phyloP scores from a whole-genome alignment of 2,113 vertebrate genomes.

The Myocastor coypus region DNA sequence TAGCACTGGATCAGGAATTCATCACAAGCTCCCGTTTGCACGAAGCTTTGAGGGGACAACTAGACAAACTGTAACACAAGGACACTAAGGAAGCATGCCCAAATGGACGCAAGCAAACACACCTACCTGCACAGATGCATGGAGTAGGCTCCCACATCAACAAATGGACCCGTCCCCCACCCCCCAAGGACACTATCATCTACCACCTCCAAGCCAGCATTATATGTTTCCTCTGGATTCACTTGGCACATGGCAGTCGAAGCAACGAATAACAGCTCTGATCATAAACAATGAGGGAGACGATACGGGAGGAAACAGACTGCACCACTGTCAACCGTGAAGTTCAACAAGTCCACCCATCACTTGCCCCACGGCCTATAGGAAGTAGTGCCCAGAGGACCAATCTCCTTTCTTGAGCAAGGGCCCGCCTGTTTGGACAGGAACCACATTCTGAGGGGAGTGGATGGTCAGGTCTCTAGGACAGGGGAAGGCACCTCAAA shows the following conservation, averaged over 20 bases:
- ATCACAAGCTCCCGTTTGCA: too few relatives aligned
- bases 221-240: neutral
- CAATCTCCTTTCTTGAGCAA: neutral
- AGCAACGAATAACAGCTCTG: neutral
- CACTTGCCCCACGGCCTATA: accelerated
- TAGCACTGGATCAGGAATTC: too few relatives aligned
- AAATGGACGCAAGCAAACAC: neutral
- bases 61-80: too few relatives aligned
- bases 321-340: neutral
- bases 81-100: neutral
- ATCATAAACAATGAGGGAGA: neutral
- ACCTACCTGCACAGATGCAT: neutral
- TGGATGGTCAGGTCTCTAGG: neutral
- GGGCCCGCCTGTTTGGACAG: neutral
- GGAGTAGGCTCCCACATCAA: neutral
- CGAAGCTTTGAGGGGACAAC: too few relatives aligned
- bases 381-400: neutral
- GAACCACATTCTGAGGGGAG: neutral
- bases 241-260: neutral
- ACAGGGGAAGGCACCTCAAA: neutral
- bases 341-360: neutral
- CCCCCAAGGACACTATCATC: neutral
- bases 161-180: neutral
- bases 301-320: neutral
- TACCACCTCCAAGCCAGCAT: neutral